A percentile compares a stretch with the other conserved stretches of the same genome.
Conservation (phyloP, 2,113 vertebrate genomes). For the Seriola dumerili region DNA sequence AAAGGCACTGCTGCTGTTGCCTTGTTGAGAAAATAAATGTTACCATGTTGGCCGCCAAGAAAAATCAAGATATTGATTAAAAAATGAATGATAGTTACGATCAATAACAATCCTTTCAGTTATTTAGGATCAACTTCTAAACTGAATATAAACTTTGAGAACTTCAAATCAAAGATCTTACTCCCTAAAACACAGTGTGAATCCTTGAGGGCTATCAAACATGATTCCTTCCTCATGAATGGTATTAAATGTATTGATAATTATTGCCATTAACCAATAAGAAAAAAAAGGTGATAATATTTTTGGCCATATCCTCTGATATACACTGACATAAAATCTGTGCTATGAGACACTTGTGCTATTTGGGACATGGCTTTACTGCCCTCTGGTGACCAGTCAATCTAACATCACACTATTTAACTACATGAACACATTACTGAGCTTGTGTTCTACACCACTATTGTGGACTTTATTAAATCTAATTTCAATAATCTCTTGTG, state of each 20-base stretch:
- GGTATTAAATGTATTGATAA: too few species aligned
- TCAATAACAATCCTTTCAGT: not conserved
- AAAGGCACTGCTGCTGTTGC: too few species aligned
- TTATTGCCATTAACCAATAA: too few species aligned
- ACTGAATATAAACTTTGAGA: too few species aligned
- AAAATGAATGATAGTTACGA: not conserved
- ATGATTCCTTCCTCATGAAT: too few species aligned
- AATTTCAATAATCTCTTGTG: not conserved
- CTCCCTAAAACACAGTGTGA: too few species aligned
- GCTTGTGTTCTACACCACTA: not conserved
- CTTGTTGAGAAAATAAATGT: not conserved
- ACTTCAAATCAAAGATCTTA: too few species aligned
- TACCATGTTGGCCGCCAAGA: not conserved
- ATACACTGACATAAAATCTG: not conserved
- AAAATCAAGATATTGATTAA: too few species aligned
- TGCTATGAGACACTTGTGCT: not conserved
- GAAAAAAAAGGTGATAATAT: not conserved
- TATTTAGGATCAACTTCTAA: too few species aligned
- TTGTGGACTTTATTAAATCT: not conserved
- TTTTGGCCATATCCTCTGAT: not conserved
- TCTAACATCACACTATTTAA: not conserved
- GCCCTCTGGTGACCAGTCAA: slow-evolving; percentile 84
- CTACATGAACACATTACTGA: not conserved
- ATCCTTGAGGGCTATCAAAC: too few species aligned
- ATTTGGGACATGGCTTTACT: slow-evolving; percentile 35